Percentiles rank a stretch among this genome's conserved stretches.
phyloP scores from a whole-genome alignment of 92 coral and sea anemone species.

The Phenganax subtilis region DNA sequence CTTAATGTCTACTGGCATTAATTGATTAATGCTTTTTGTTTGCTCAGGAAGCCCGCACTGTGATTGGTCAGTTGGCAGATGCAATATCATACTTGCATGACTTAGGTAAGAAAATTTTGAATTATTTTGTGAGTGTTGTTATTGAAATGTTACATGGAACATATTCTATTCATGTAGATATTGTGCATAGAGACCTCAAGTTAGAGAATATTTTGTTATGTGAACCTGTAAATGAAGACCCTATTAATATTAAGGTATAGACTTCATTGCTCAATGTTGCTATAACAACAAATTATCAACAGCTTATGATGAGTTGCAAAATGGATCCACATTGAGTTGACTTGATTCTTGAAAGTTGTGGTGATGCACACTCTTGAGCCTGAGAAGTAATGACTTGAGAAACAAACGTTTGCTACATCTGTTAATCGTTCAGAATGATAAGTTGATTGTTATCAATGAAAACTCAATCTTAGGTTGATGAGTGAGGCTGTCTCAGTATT shows the following conservation, averaged over 20 bases:
- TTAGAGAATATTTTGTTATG: conserved; percentile 93
- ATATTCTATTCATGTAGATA: conserved; percentile 50
- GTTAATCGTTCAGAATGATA: too few species aligned
- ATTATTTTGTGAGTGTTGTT: neutral
- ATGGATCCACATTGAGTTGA: too few species aligned
- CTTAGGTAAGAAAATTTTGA: conserved; percentile 53
- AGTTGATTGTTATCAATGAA: neutral
- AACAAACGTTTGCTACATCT: too few species aligned
- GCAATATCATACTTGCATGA: conserved; percentile 97
- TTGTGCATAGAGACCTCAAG: conserved; percentile 92
- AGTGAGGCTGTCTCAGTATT: neutral
- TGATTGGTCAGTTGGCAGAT: conserved; percentile 88
- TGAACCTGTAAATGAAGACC: conserved; percentile 82
- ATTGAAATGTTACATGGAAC: neutral
- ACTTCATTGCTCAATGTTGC: neutral
- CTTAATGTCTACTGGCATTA: neutral
- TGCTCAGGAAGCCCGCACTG: conserved; percentile 83
- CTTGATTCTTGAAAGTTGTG: too few species aligned
- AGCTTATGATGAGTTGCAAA: too few species aligned
- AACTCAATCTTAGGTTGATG: neutral
- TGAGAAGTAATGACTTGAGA: too few species aligned
- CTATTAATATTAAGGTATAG: conserved; percentile 82
- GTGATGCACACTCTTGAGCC: too few species aligned
- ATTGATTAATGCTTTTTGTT: too few species aligned
- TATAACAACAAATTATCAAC: too few species aligned